phyloP scores from a whole-genome alignment of 2,797 vertebrate species.

The Pseudopleuronectes americanus region DNA sequence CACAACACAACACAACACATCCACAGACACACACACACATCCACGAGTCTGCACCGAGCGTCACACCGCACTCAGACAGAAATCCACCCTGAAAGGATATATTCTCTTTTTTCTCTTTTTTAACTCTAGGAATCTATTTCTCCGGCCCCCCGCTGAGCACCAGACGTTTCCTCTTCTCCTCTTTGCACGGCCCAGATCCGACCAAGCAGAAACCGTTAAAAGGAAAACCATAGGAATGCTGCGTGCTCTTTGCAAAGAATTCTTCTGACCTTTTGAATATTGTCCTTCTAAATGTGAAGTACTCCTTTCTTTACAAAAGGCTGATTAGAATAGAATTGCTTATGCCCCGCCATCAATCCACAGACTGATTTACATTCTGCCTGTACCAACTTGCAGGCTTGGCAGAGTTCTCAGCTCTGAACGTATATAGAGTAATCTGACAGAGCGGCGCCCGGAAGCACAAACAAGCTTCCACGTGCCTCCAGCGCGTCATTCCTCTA shows the following conservation, averaged over 20 bases:
- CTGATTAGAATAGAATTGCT: slow-evolving; percentile 27
- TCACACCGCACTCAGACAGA: slow-evolving; percentile 47
- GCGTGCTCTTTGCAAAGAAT: not conserved
- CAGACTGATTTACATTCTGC: slow-evolving; percentile 17
- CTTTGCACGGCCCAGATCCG: slow-evolving; percentile 17
- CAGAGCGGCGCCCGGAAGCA: not conserved
- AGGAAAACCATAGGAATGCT: slow-evolving; percentile 32
- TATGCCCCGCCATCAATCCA: slow-evolving; percentile 1
- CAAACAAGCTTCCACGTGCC: slow-evolving; percentile 29
- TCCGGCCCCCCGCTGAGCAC: slow-evolving; percentile 27
- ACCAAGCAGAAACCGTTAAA: slow-evolving; percentile 26
- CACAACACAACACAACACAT: not conserved
- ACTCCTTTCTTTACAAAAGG: slow-evolving; percentile 13
- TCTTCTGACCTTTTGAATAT: slow-evolving; percentile 41
- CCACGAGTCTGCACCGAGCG: slow-evolving; percentile 29
- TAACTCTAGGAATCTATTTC: slow-evolving; percentile 25
- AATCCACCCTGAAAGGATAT: slow-evolving; percentile 21
- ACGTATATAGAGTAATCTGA: slow-evolving; percentile 21
- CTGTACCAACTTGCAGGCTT: not conserved
- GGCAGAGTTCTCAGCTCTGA: slow-evolving; percentile 16
- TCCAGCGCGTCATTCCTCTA: slow-evolving; percentile 25
- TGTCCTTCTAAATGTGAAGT: slow-evolving; percentile 30
- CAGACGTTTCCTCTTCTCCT: slow-evolving; percentile 2
- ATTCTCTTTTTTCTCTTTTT: slow-evolving; percentile 19
- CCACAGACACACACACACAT: slow-evolving; percentile 38